Conservation (phyloP, 2,113 vertebrate genomes). For the Cnemophilus loriae region DNA sequence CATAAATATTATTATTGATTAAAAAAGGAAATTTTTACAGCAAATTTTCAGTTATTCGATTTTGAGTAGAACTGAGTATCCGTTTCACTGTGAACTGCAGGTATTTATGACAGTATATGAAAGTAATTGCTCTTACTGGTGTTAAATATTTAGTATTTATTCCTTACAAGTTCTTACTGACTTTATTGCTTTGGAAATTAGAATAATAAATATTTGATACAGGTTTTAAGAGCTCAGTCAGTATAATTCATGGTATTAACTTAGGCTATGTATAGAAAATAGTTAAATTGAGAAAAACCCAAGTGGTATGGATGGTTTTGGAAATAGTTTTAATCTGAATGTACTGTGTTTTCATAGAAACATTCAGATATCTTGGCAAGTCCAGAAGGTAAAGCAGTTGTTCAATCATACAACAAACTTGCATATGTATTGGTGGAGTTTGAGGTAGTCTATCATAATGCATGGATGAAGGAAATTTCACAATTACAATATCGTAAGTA, state of each 20-base stretch:
- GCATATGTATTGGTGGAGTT: conserved; percentile 76
- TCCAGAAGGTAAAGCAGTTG: conserved; percentile 74
- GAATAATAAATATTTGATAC: neutral
- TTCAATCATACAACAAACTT: conserved; percentile 78
- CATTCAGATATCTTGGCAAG: conserved; percentile 76
- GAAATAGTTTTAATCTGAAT: neutral
- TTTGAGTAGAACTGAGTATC: neutral
- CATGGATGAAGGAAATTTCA: conserved; percentile 75
- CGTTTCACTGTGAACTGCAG: neutral
- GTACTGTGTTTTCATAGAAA: conserved; percentile 69
- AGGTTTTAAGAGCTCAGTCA: neutral
- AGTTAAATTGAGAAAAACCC: neutral
- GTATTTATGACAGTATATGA: neutral
- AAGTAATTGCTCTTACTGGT: neutral
- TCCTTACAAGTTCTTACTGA: neutral
- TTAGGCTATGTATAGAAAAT: neutral
- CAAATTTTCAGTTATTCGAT: neutral
- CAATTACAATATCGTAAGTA: conserved; percentile 71
- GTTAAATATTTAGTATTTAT: neutral
- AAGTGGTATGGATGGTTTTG: neutral
- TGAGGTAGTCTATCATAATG: conserved; percentile 74
- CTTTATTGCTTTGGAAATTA: neutral
- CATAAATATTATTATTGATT: neutral
- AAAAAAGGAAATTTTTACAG: neutral
- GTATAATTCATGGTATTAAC: neutral